Conservation (phyloP, 2,113 vertebrate species). For the Silurus glanis region DNA sequence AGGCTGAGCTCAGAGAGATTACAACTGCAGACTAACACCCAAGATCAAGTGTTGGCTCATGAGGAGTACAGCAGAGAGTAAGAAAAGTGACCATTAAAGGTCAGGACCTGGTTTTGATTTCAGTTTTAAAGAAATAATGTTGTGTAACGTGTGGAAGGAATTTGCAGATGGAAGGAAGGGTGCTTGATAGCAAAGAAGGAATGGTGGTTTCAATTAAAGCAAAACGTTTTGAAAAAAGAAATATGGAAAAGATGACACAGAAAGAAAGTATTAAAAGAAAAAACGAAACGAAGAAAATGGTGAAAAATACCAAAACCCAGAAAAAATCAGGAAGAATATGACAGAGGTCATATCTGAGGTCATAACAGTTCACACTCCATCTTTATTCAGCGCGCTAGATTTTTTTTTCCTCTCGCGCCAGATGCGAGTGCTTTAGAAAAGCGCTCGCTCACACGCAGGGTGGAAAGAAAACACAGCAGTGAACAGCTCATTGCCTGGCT, state of each 20-base stretch:
- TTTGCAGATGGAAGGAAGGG: neutral
- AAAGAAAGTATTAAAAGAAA: neutral
- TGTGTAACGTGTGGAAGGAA: neutral
- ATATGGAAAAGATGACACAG: neutral
- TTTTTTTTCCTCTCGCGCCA: neutral
- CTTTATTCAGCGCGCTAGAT: neutral
- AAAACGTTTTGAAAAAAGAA: neutral
- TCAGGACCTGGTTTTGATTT: neutral
- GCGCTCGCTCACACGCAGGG: neutral
- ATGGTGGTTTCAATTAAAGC: no score
- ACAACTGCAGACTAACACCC: neutral
- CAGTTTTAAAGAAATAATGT: neutral
- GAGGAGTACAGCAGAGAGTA: neutral
- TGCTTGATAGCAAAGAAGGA: neutral
- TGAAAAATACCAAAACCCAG: neutral
- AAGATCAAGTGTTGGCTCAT: constrained; percentile 14
- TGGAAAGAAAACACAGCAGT: constrained; percentile 20
- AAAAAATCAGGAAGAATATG: neutral
- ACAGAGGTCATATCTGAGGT: neutral
- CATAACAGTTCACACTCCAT: neutral
- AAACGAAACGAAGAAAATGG: neutral
- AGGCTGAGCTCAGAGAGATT: constrained; percentile 21
- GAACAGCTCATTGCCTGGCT: constrained; percentile 26
- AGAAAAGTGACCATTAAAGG: neutral
- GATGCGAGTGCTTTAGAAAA: constrained; percentile 26